Conservation (phyloP, 2,113 vertebrate species). For the Oryctolagus cuniculus region mOryCun1.1 NC_091436.1:168259501-168260000, state of each 20-base stretch:
- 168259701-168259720: not conserved
- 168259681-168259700: not conserved
- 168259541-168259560: slow-evolving; percentile 63
- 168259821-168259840: no score
- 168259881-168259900: no score
- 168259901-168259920: no score
- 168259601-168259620: slow-evolving; percentile 45
- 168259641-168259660: not conserved
- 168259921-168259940: no score
- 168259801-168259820: no score
- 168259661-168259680: not conserved
- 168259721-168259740: not conserved
- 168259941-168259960: no score
- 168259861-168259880: no score
- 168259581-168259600: slow-evolving; percentile 23
- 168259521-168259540: slow-evolving; percentile 67
- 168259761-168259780: no score
- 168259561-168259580: slow-evolving; percentile 58
- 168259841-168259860: no score
- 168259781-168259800: no score
- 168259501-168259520: slow-evolving; percentile 70
- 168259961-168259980: no score
- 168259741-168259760: not conserved
- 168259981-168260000: no score
- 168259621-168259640: slow-evolving; percentile 41